Evolutionary conservation across 2,797 vertebrate species (phyloP).

Genomic region (Clarias fuscus): DNA sequence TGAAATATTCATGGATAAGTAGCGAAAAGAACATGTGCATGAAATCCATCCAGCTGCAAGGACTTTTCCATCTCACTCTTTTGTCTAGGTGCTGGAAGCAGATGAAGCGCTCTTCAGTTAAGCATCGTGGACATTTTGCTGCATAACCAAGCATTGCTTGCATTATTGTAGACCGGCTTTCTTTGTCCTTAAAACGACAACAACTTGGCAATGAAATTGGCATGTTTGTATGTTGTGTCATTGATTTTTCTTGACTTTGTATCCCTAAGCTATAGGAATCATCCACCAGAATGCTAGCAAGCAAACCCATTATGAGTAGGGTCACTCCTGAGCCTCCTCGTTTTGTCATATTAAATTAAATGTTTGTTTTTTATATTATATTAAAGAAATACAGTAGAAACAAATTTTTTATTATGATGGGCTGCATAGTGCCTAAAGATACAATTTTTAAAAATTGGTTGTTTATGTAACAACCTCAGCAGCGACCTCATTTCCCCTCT

Average conservation of each 20-base stretch:
- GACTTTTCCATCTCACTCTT: slow-evolving; percentile 5
- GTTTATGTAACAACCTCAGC: too few relatives aligned
- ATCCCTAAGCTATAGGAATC: background rate
- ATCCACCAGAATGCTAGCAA: background rate
- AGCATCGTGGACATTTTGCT: background rate
- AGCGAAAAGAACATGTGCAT: slow-evolving; percentile 16
- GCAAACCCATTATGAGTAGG: background rate
- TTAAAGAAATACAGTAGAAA: too few relatives aligned
- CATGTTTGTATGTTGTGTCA: background rate
- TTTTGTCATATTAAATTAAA: too few relatives aligned
- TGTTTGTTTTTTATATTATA: too few relatives aligned
- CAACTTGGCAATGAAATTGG: background rate
- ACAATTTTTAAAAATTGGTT: too few relatives aligned
- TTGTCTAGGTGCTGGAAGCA: slow-evolving; percentile 20
- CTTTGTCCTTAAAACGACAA: background rate
- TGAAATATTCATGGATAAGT: background rate
- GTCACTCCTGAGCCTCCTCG: too few relatives aligned
- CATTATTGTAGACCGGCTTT: background rate
- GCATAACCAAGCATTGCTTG: slow-evolving; percentile 2
- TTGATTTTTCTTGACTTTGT: background rate
- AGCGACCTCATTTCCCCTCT: too few relatives aligned
- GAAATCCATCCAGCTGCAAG: slow-evolving; percentile 26
- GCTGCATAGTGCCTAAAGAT: too few relatives aligned
- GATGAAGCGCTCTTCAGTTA: background rate
- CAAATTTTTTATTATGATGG: too few relatives aligned